Evolutionary conservation across 2,888 invertebrate species (phyloP).

Genomic region (Rhamnusium bicolor): DNA sequence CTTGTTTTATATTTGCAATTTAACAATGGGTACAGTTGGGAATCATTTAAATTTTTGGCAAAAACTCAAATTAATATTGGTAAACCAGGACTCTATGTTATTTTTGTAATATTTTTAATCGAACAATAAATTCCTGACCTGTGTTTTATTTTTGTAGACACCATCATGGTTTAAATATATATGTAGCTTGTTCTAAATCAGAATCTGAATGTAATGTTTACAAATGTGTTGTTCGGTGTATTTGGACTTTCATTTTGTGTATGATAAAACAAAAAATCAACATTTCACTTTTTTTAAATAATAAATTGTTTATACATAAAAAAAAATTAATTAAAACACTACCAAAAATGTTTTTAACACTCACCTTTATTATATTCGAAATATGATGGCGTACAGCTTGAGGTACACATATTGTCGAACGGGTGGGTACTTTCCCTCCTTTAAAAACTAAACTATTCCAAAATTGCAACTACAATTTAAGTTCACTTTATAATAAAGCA

Average conservation of each 20-base stretch:
- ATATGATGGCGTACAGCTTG: constrained; percentile 47
- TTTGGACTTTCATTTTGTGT: too few species aligned
- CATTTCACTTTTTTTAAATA: too few species aligned
- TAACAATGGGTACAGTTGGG: too few species aligned
- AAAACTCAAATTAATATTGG: too few species aligned
- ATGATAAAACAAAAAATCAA: too few species aligned
- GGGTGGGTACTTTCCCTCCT: not conserved
- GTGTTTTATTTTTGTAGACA: not conserved
- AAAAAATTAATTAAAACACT: too few species aligned
- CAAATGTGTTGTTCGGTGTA: too few species aligned
- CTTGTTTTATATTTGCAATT: too few species aligned
- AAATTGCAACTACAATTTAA: constrained; percentile 13
- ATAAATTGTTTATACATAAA: too few species aligned
- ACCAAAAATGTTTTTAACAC: too few species aligned
- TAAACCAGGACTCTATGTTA: too few species aligned
- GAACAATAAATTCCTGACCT: not conserved
- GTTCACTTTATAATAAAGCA: constrained; percentile 26
- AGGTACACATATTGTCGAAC: constrained; percentile 46
- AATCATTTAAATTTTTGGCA: too few species aligned
- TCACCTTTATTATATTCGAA: constrained; percentile 51
- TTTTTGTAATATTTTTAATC: not conserved
- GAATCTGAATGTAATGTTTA: not conserved
- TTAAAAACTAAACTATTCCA: constrained; percentile 1
- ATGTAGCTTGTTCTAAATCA: not conserved
- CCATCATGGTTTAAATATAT: not conserved